Evolutionary conservation across 2,797 vertebrate genomes (phyloP).

Genomic region (Lagorchestes hirsutus): DNA sequence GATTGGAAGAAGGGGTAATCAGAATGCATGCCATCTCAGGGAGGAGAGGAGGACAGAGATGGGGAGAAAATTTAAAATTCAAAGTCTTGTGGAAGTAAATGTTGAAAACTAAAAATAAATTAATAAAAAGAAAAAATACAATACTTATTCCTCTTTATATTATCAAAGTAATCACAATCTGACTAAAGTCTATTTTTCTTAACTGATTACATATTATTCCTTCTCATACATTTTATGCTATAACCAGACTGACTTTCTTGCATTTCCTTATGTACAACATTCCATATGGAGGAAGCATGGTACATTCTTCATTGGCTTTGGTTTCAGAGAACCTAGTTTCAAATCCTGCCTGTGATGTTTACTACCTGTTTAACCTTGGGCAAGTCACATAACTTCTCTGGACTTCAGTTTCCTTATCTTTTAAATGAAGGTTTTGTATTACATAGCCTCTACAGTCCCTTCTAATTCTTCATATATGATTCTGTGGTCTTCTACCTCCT

Average conservation of each 20-base stretch:
- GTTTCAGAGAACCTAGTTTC: background rate
- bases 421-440: background rate
- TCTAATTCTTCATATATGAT: background rate
- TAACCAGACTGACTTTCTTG: background rate
- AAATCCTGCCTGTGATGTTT: background rate
- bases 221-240: background rate
- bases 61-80: no score
- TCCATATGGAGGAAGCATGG: background rate
- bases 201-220: background rate
- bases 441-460: background rate
- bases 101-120: no score
- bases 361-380: background rate
- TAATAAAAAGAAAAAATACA: no score
- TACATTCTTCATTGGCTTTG: background rate
- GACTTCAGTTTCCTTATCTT: no score
- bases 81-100: no score
- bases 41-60: no score
- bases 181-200: background rate
- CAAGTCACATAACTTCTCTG: background rate
- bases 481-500: background rate
- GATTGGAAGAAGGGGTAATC: no score
- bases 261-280: background rate
- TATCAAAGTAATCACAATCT: background rate
- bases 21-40: no score
- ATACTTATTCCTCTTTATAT: no score